phyloP scores from a whole-genome alignment of 1,140 invertebrate genomes.

The Prorops nasuta region DNA sequence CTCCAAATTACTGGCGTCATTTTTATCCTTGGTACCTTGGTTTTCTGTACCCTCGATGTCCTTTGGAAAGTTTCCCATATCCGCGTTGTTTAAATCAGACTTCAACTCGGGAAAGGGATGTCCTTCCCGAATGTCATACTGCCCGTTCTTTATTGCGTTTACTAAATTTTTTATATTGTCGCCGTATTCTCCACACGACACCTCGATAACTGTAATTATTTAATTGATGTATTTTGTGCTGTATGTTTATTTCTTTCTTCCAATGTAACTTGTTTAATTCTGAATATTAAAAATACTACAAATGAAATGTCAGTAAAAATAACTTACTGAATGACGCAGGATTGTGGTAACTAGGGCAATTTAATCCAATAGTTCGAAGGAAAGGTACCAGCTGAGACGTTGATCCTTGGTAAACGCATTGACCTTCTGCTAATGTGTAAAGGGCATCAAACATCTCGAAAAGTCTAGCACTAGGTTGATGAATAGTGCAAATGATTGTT shows the following conservation, averaged over 20 bases:
- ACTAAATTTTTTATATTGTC: conserved; percentile 83
- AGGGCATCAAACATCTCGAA: conserved; percentile 98
- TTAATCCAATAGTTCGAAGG: conserved; percentile 74
- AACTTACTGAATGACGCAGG: conserved; percentile 88
- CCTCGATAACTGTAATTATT: conserved; percentile 75
- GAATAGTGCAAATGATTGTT: conserved; percentile 96
- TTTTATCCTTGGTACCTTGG: conserved; percentile 53
- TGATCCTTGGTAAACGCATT: conserved; percentile 91
- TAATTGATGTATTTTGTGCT: conserved; percentile 2
- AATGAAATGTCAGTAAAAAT: too few species aligned
- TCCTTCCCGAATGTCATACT: conserved; percentile 70
- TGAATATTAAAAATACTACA: neutral
- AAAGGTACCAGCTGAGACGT: conserved; percentile 85
- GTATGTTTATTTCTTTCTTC: too few species aligned
- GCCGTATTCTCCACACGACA: conserved; percentile 93
- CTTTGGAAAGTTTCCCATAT: conserved; percentile 24
- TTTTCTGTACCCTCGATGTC: conserved; percentile 39
- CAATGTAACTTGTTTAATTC: neutral
- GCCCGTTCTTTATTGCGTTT: conserved; percentile 79
- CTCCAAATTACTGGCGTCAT: conserved; percentile 54
- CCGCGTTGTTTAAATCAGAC: conserved; percentile 64
- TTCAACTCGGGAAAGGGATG: conserved; percentile 62
- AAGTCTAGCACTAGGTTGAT: conserved; percentile 92
- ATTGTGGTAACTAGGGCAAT: conserved; percentile 95
- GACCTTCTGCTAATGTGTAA: conserved; percentile 89